phyloP scores from a whole-genome alignment of 2,888 invertebrate genomes.

The Atrina japonica region DNA sequence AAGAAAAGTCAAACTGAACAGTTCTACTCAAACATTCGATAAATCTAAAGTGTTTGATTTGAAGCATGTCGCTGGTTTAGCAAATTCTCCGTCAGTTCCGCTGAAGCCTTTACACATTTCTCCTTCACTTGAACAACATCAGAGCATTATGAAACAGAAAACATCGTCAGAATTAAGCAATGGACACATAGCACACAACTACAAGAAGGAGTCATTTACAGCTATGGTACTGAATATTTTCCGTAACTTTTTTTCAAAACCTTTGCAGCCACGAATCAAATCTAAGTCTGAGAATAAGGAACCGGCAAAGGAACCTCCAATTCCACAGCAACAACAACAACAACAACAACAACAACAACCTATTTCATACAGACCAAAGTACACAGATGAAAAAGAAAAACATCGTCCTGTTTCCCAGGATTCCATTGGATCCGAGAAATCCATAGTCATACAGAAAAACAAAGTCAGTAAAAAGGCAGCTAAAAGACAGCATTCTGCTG shows the following conservation, averaged over 20 bases:
- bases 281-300: slow-evolving; percentile 45
- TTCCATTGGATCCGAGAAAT: slow-evolving; percentile 62
- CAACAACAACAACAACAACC: no score
- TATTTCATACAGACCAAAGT: slow-evolving; percentile 33
- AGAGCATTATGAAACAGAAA: slow-evolving; percentile 18
- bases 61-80: slow-evolving; percentile 73
- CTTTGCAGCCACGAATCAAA: slow-evolving; percentile 42
- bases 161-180: slow-evolving; percentile 55
- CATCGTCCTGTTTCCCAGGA: slow-evolving; percentile 42
- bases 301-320: slow-evolving; percentile 35
- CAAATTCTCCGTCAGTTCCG: slow-evolving; percentile 38
- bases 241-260: slow-evolving; percentile 54
- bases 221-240: slow-evolving; percentile 51
- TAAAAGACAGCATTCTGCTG: slow-evolving; percentile 47
- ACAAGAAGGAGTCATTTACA: slow-evolving; percentile 51
- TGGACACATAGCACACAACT: slow-evolving; percentile 60
- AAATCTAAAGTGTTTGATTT: slow-evolving; percentile 82
- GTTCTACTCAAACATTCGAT: slow-evolving; percentile 84
- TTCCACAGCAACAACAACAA: slow-evolving; percentile 20
- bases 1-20: slow-evolving; percentile 67
- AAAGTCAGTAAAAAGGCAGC: slow-evolving; percentile 59
- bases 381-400: slow-evolving; percentile 32
- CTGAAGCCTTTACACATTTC: slow-evolving; percentile 23
- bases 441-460: slow-evolving; percentile 51
- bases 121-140: background rate